Evolutionary conservation across 2,113 vertebrate species (phyloP), one percentile per base, ranked within the genome.

Genomic region (Ia io): DNA sequence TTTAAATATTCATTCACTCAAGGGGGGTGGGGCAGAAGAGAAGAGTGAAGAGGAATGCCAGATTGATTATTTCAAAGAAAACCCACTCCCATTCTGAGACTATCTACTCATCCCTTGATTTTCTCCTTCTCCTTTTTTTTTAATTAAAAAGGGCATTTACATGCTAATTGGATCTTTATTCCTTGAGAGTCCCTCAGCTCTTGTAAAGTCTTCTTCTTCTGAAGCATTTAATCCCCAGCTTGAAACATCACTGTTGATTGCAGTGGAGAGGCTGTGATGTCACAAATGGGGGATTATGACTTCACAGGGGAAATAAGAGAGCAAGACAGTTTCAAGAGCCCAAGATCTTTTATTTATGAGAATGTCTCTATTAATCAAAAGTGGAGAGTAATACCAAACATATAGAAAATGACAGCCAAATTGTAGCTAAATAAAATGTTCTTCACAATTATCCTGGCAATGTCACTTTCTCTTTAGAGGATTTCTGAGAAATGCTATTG

Each of bases 321-420:
- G 76, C 67, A 91, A 96, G 97, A 96, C 88, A 94, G 92, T 95
- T 97, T 95, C 96, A 93, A 95, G 96, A 97, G 96, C 91, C 74
- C 61, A 78, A 70, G 40, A 96, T 97, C 96, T 96, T 98, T 98
- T 98, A 97, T 98, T 95, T 97, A 97, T 98, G 91, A 98, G 93
- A 95, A 93, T 97, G 97, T 95, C 97, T 98, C 94, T 97, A 94
- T 98, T 98, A 97, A 97, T 97, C 95, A 97, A 93, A 95, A 91
- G 23, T 35, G 37, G 30, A 93, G 70, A 47, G 93, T 91, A 91
- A 95, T 95, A 97, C 74, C 83, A 95, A 96, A 96, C 67, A 97
- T 97, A 97, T 97, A 97, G 96, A 97, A 97, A 94, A 98, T 97
- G 97, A 98, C 97, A 98, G 97, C 95, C 91, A 96, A 96, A 97